Conservation (phyloP, 2,113 vertebrate genomes). For the Oncorhynchus tshawytscha region DNA sequence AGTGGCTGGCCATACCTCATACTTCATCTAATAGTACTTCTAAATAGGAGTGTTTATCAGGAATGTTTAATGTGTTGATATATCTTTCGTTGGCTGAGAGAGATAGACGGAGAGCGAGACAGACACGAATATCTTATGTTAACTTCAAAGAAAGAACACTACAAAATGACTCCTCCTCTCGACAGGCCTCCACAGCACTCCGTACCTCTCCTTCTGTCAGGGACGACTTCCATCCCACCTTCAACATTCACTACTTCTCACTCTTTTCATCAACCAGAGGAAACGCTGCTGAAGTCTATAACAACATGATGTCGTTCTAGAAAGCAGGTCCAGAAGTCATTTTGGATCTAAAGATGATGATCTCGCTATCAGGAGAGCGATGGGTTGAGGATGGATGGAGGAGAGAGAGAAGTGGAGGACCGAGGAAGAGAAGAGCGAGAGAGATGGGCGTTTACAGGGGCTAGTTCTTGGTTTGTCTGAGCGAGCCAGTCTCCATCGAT, state of each 20-base stretch:
- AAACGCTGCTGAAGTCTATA: constrained; percentile 12
- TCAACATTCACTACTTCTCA: constrained; percentile 23
- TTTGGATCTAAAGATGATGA: not conserved
- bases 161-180: not conserved
- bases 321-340: not conserved
- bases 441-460: constrained; percentile 11
- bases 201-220: not conserved
- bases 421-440: no score
- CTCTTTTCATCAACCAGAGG: constrained; percentile 17
- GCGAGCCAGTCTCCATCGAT: no score
- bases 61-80: no score
- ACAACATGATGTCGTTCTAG: constrained; percentile 9
- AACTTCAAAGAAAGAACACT: no score
- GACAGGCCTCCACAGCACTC: not conserved
- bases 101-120: no score
- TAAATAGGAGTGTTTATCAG: no score
- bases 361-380: not conserved
- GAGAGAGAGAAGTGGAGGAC: not conserved
- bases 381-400: not conserved
- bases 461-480: not conserved
- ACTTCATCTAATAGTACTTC: no score
- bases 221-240: not conserved
- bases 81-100: no score
- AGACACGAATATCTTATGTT: no score
- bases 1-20: no score